Percentiles rank a stretch among this genome's conserved stretches.
phyloP scores from a whole-genome alignment of 2,113 vertebrate species.

The Lampris megalopsis region DNA sequence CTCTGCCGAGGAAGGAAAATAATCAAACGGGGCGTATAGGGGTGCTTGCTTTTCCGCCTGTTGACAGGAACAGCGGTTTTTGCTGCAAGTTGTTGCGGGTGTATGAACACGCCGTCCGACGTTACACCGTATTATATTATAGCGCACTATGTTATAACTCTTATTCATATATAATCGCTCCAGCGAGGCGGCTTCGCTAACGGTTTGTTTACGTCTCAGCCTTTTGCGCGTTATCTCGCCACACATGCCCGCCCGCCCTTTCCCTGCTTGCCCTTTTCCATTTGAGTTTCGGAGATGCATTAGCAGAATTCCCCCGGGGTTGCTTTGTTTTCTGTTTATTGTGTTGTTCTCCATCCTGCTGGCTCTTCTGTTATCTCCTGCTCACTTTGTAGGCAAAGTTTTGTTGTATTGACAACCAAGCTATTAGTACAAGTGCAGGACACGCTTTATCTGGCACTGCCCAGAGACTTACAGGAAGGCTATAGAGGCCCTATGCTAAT shows the following conservation, averaged over 20 bases:
- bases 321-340: slow-evolving; percentile 52
- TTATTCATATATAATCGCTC: not conserved
- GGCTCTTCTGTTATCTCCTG: slow-evolving; percentile 46
- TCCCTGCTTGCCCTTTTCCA: slow-evolving; percentile 44
- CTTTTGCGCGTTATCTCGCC: not conserved
- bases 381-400: slow-evolving; percentile 44
- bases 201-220: slow-evolving; percentile 18
- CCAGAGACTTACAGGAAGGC: not conserved
- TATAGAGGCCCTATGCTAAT: not conserved
- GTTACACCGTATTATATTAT: not conserved
- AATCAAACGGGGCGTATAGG: no score
- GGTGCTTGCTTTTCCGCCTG: no score
- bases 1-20: no score
- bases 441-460: slow-evolving; percentile 34
- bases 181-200: no score
- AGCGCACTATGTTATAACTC: not conserved
- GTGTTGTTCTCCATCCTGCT: slow-evolving; percentile 45
- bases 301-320: slow-evolving; percentile 63
- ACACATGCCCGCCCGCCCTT: slow-evolving; percentile 27
- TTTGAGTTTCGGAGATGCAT: slow-evolving; percentile 40
- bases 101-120: no score
- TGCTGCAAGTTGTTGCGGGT: no score
- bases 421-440: slow-evolving; percentile 61
- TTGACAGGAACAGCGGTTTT: no score
- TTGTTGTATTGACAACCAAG: slow-evolving; percentile 59